Percentiles rank a stretch among this genome's conserved stretches.
phyloP scores from a whole-genome alignment of 2,888 invertebrate genomes.

The Chorisops tibialis region DNA sequence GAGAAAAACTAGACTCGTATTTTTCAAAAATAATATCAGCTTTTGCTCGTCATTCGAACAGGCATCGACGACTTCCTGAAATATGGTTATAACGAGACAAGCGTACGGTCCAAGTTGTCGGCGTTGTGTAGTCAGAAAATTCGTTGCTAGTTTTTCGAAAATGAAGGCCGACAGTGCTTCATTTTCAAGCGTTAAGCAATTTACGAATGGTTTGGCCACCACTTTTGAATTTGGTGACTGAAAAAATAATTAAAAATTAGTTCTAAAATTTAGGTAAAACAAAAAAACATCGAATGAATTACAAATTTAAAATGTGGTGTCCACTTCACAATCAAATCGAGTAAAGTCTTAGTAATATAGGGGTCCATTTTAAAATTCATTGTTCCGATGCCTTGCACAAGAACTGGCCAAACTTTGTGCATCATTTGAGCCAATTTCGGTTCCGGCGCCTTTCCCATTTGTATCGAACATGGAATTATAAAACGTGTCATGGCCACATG shows the following conservation, averaged over 20 bases:
- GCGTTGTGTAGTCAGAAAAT: constrained; percentile 46
- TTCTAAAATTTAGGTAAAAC: not conserved
- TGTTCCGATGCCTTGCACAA: constrained; percentile 55
- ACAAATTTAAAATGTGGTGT: constrained; percentile 48
- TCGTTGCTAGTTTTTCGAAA: constrained; percentile 43
- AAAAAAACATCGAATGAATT: not conserved
- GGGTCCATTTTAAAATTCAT: constrained; percentile 53
- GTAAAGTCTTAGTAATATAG: constrained; percentile 53
- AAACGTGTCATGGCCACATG: constrained; percentile 54
- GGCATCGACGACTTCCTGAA: constrained; percentile 43
- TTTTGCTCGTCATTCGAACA: constrained; percentile 31
- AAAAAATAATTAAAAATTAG: constrained; percentile 2
- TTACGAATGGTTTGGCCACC: constrained; percentile 46
- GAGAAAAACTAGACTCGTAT: constrained; percentile 41
- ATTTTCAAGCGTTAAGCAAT: constrained; percentile 43
- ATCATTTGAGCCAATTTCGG: constrained; percentile 52
- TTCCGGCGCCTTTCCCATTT: constrained; percentile 53
- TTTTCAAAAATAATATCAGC: constrained; percentile 42
- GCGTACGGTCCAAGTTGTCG: constrained; percentile 46
- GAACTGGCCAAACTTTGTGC: constrained; percentile 55
- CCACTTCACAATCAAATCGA: constrained; percentile 54
- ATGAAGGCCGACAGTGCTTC: constrained; percentile 42
- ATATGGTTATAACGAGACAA: constrained; percentile 44
- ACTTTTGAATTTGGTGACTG: constrained; percentile 42
- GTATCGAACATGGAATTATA: constrained; percentile 54